Evolutionary conservation across 2,797 vertebrate species (phyloP).

Genomic region (Tapirus indicus): DNA sequence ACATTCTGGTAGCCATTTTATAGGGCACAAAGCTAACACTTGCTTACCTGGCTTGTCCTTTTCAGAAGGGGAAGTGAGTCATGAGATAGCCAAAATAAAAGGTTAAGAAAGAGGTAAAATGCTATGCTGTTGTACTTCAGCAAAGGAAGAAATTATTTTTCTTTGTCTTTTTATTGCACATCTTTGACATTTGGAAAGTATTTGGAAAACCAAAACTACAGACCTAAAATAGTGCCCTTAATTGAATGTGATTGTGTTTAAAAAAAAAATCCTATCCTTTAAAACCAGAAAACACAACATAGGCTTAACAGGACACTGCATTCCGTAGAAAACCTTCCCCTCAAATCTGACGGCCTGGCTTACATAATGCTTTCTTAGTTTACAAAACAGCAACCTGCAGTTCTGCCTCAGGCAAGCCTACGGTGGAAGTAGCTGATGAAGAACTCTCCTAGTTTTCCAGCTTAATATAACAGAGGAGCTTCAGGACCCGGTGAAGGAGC

Average conservation of each 20-base stretch:
- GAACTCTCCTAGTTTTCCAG: background rate
- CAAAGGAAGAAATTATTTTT: background rate
- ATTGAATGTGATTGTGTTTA: background rate
- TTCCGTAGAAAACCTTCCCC: background rate
- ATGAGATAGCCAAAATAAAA: background rate
- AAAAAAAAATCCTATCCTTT: background rate
- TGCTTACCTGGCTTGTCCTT: background rate
- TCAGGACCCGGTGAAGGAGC: background rate
- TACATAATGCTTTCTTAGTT: background rate
- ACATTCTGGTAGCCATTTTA: background rate
- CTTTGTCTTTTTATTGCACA: background rate
- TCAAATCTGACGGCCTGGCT: background rate
- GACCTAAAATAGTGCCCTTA: background rate
- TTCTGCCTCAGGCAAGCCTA: background rate
- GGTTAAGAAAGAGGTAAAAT: background rate
- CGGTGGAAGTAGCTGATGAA: background rate
- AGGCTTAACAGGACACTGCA: background rate
- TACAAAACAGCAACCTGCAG: background rate
- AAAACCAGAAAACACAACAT: slow-evolving; percentile 24
- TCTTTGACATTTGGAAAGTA: slow-evolving; percentile 38
- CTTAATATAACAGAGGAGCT: background rate
- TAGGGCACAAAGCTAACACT: background rate
- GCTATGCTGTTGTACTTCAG: background rate
- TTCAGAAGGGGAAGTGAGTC: background rate
- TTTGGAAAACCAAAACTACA: slow-evolving; percentile 7